These are phyloP conservation scores for Laticauda colubrina DNA, from an alignment of 2,113 vertebrate species.

Conservation along the genomic window DNA sequence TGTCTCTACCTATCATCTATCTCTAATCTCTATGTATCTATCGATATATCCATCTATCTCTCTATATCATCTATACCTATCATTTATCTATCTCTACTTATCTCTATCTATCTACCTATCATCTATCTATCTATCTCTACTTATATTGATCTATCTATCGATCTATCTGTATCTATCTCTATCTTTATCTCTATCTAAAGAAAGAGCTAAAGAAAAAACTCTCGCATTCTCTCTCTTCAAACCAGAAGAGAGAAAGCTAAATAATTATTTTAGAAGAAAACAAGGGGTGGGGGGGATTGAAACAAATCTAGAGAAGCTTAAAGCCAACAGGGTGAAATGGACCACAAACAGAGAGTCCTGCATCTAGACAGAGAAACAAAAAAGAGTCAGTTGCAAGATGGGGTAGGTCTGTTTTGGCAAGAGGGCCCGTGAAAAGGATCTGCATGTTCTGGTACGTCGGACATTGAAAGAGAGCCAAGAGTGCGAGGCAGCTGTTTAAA, in stretches of 20 bases:
- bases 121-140: neutral
- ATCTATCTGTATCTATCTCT: no score
- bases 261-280: neutral
- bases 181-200: neutral
- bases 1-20: neutral
- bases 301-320: neutral
- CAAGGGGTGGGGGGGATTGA: no score
- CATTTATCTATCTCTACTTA: neutral
- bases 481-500: neutral
- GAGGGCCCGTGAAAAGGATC: neutral
- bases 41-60: no score
- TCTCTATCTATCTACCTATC: no score
- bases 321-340: neutral
- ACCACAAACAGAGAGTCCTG: neutral
- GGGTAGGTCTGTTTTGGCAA: neutral
- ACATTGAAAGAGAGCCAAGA: neutral
- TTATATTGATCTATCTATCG: no score
- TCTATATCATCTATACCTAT: no score
- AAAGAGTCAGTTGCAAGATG: neutral
- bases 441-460: neutral
- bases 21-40: no score
- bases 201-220: neutral
- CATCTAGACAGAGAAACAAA: neutral
- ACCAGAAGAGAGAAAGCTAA: neutral
- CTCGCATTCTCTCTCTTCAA: neutral